phyloP scores from a whole-genome alignment of 2,797 vertebrate genomes.

The Yasuhikotakia modesta region DNA sequence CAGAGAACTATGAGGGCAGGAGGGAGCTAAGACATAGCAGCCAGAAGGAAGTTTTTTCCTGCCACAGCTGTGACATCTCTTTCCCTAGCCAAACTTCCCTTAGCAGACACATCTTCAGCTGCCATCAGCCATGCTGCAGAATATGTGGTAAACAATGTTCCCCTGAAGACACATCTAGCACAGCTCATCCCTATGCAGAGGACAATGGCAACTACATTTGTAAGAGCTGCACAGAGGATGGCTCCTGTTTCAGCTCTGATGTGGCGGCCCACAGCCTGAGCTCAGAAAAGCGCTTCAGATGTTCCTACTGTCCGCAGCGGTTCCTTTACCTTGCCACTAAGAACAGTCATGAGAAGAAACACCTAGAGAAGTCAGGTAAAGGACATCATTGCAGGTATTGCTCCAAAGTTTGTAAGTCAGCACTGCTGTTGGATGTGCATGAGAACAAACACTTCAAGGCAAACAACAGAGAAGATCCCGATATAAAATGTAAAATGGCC shows the following conservation, averaged over 20 bases:
- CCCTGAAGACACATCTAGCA: conserved; percentile 82
- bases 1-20: conserved; percentile 67
- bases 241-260: conserved; percentile 86
- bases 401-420: conserved; percentile 84
- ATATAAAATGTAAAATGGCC: conserved; percentile 54
- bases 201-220: conserved; percentile 88
- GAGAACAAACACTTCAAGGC: conserved; percentile 85
- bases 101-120: conserved; percentile 87
- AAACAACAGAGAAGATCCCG: conserved; percentile 71
- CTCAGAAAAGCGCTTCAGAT: conserved; percentile 91
- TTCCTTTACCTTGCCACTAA: conserved; percentile 97
- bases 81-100: conserved; percentile 91
- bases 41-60: conserved; percentile 80
- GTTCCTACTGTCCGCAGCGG: conserved; percentile 94
- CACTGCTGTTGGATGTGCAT: conserved; percentile 81
- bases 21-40: conserved; percentile 78
- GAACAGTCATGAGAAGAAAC: conserved; percentile 94
- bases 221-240: conserved; percentile 90
- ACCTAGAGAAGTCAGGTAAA: conserved; percentile 82
- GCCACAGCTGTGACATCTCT: conserved; percentile 89
- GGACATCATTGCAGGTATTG: conserved; percentile 83
- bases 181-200: conserved; percentile 76
- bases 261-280: conserved; percentile 86
- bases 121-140: conserved; percentile 90
- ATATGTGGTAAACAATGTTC: conserved; percentile 93